Percentiles rank a stretch among this genome's conserved stretches.
These are phyloP conservation scores for Gadus macrocephalus DNA, from an alignment of 2,113 vertebrate genomes.

Conservation along the genomic window DNA sequence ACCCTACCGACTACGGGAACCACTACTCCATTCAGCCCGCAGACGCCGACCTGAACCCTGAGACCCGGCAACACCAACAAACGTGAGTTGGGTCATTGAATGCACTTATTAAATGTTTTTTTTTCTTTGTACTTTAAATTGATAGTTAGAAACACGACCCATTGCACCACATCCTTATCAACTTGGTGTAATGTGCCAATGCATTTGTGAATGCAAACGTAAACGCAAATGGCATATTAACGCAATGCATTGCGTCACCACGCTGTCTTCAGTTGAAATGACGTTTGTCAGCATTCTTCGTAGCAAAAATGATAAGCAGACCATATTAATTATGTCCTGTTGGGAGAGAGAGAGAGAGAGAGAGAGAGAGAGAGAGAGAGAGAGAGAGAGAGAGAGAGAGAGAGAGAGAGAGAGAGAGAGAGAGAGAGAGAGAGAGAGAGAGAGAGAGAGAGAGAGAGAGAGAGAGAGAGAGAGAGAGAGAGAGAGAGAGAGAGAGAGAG, in stretches of 20 bases:
- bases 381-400: not conserved
- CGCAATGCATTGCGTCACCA: too few relatives aligned
- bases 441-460: not conserved
- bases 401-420: not conserved
- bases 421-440: not conserved
- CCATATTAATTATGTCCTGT: too few relatives aligned
- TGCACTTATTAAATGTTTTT: not conserved
- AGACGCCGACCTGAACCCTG: conserved; percentile 55
- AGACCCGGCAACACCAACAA: conserved; percentile 36
- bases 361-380: not conserved
- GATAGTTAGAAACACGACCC: too few relatives aligned
- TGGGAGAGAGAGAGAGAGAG: not conserved
- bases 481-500: too few relatives aligned
- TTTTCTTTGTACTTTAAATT: not conserved
- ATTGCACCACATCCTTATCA: too few relatives aligned
- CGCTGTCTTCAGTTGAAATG: too few relatives aligned
- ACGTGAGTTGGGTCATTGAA: conserved; percentile 60
- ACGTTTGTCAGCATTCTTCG: too few relatives aligned
- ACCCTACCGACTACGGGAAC: conserved; percentile 48
- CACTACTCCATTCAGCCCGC: conserved; percentile 47
- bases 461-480: not conserved
- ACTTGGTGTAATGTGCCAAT: too few relatives aligned
- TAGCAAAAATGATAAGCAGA: too few relatives aligned
- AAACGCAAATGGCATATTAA: too few relatives aligned
- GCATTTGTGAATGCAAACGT: too few relatives aligned